These are phyloP conservation scores for Acipenser oxyrinchus DNA, from an alignment of 2,797 vertebrate genomes.

Conservation along the genomic window DNA sequence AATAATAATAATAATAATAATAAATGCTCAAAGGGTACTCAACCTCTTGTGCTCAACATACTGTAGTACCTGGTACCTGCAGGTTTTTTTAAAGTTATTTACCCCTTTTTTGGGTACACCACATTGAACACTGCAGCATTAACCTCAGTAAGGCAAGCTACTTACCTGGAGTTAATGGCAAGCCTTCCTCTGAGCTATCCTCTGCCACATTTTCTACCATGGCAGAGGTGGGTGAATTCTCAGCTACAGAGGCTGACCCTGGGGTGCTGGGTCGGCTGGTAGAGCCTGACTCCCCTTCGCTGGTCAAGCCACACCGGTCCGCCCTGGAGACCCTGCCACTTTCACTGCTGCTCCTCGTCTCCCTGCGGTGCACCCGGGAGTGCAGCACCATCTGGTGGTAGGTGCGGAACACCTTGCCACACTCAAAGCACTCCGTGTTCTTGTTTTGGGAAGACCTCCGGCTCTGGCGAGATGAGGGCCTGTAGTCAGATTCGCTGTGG, in stretches of 20 bases:
- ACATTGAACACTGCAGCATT: background rate
- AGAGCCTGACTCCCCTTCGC: slow-evolving; percentile 75
- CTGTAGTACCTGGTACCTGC: too few relatives aligned
- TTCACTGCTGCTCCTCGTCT: slow-evolving; percentile 42
- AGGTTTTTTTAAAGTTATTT: too few relatives aligned
- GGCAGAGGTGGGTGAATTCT: slow-evolving; percentile 55
- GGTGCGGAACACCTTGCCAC: slow-evolving; percentile 87
- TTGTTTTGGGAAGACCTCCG: slow-evolving; percentile 66
- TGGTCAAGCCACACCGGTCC: slow-evolving; percentile 68
- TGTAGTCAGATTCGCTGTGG: slow-evolving; percentile 69
- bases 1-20: too few relatives aligned
- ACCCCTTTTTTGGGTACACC: background rate
- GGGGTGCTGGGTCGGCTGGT: slow-evolving; percentile 79
- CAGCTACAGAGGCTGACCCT: slow-evolving; percentile 57
- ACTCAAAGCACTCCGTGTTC: slow-evolving; percentile 84
- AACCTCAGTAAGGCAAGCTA: background rate
- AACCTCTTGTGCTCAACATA: too few relatives aligned
- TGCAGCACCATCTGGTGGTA: slow-evolving; percentile 90
- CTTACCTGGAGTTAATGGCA: slow-evolving; percentile 53
- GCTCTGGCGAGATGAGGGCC: slow-evolving; percentile 67
- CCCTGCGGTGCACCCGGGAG: slow-evolving; percentile 78
- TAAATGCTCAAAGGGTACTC: too few relatives aligned
- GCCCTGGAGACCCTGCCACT: slow-evolving; percentile 33
- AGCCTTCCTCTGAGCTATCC: slow-evolving; percentile 60
- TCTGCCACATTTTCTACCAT: slow-evolving; percentile 62